A percentile compares a stretch with the other conserved stretches of the same genome.
Evolutionary conservation across 2,797 vertebrate genomes (phyloP).

Genomic region (Prionace glauca): DNA sequence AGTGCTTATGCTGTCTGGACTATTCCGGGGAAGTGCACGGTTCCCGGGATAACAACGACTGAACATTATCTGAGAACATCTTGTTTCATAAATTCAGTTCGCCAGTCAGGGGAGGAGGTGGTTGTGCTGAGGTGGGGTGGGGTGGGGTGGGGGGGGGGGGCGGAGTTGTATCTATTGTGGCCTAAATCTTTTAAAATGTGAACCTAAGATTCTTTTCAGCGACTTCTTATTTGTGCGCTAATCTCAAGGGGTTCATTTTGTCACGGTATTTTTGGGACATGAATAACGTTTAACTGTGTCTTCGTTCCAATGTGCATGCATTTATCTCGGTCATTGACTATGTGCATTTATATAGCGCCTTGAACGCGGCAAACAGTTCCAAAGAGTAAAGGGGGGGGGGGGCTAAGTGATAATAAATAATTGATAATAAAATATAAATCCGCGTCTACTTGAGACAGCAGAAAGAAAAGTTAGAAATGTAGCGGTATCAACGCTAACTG

Average conservation of each 20-base stretch:
- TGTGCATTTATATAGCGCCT: not conserved
- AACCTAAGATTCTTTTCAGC: not conserved
- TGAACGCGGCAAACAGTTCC: not conserved
- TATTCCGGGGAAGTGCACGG: too few species aligned
- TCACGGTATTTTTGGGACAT: not conserved
- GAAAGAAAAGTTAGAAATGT: not conserved
- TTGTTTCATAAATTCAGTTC: not conserved
- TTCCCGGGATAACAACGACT: not conserved
- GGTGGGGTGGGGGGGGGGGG: too few species aligned
- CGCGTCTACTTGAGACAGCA: not conserved
- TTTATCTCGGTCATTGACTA: not conserved
- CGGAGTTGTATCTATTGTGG: too few species aligned
- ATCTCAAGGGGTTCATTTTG: not conserved
- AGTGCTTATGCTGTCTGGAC: not conserved
- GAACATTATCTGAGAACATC: not conserved
- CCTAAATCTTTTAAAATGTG: constrained; percentile 10
- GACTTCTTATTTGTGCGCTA: not conserved
- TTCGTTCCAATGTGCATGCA: not conserved
- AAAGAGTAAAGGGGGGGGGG: not conserved
- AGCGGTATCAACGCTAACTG: not conserved
- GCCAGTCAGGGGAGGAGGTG: not conserved
- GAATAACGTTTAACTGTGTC: not conserved
- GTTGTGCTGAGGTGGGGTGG: too few species aligned
- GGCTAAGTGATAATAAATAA: not conserved
- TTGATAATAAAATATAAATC: not conserved